Evolutionary conservation across 2,113 vertebrate species (phyloP).

Genomic region (Mesocricetus auratus): DNA sequence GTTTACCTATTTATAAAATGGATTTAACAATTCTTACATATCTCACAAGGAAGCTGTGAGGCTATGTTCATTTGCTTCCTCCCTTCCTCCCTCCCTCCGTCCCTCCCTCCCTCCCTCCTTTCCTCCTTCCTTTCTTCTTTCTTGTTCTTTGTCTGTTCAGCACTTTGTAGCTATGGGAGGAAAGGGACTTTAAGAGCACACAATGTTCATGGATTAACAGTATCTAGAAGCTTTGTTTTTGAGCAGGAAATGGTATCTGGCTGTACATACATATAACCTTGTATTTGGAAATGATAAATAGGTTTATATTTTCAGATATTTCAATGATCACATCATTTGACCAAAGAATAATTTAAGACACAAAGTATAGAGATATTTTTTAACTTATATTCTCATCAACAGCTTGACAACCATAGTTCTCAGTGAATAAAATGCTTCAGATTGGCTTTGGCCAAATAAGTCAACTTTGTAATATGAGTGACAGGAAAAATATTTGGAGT

Average conservation of each 20-base stretch:
- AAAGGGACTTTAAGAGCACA: constrained; percentile 35
- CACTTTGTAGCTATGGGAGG: constrained; percentile 53
- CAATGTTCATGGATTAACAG: background rate
- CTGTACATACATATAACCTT: constrained; percentile 56
- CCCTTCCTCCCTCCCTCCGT: background rate
- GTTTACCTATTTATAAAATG: constrained; percentile 59
- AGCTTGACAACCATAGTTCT: constrained; percentile 35
- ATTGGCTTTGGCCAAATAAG: constrained; percentile 58
- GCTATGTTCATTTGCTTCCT: constrained; percentile 52
- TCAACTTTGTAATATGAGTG: constrained; percentile 27
- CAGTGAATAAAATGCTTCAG: constrained; percentile 40
- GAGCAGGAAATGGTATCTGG: constrained; percentile 44
- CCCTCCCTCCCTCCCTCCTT: background rate
- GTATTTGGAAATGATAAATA: constrained; percentile 68
- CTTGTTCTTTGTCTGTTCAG: constrained; percentile 47
- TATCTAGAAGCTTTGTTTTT: constrained; percentile 47
- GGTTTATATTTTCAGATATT: constrained; percentile 68
- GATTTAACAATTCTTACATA: constrained; percentile 49
- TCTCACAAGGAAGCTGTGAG: constrained; percentile 80
- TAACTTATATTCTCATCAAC: constrained; percentile 54
- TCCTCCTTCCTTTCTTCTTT: background rate
- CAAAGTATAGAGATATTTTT: constrained; percentile 37
- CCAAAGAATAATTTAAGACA: constrained; percentile 73
- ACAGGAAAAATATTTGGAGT: constrained; percentile 15
- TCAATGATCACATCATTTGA: constrained; percentile 61